phyloP scores from a whole-genome alignment of 2,797 vertebrate genomes.

The Pangasius larnaudii region DNA sequence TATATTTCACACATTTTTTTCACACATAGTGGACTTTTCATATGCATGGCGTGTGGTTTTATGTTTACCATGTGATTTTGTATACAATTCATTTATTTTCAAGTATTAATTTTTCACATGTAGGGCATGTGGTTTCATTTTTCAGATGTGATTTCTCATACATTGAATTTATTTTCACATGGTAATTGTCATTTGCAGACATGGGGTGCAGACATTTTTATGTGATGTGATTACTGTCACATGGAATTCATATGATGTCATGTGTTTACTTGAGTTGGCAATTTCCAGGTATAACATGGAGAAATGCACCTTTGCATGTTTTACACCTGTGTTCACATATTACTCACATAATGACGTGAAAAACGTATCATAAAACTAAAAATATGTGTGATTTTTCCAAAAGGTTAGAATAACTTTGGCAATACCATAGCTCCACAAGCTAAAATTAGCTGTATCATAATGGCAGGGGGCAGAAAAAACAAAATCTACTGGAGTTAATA shows the following conservation, averaged over 20 bases:
- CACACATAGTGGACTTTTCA: background rate
- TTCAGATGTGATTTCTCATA: background rate
- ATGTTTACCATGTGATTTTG: background rate
- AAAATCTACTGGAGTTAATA: background rate
- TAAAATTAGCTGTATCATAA: background rate
- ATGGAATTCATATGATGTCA: background rate
- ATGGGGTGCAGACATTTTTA: background rate
- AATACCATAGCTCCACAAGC: background rate
- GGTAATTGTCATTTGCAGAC: background rate
- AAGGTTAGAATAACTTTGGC: background rate
- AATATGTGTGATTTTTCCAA: background rate
- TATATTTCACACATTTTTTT: background rate
- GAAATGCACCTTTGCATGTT: background rate
- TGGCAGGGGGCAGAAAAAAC: background rate
- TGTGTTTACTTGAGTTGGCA: background rate
- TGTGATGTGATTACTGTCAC: background rate
- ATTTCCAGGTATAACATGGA: background rate
- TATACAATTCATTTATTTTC: background rate
- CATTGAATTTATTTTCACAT: background rate
- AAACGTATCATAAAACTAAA: background rate
- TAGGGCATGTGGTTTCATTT: background rate
- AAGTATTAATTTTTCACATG: background rate
- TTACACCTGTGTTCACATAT: background rate
- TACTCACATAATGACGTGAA: background rate
- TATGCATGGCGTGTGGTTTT: background rate